Evolutionary conservation across 2,797 vertebrate genomes (phyloP).

Genomic region (Myioborus melanocephalus): DNA sequence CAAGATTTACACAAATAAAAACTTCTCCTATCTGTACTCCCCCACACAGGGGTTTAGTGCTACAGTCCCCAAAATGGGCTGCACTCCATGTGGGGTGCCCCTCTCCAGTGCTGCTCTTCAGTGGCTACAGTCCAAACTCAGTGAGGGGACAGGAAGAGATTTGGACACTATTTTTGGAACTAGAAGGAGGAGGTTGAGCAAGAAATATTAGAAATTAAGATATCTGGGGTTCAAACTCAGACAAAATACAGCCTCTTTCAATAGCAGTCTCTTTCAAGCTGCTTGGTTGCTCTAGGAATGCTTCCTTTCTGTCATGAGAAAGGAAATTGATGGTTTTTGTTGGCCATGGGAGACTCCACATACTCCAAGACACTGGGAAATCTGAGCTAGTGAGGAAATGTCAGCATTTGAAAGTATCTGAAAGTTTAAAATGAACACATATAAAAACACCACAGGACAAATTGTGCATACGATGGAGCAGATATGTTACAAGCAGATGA

Average conservation of each 20-base stretch:
- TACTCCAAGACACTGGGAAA: slow-evolving; percentile 35
- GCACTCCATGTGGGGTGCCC: neutral
- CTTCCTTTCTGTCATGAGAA: slow-evolving; percentile 56
- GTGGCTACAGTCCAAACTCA: neutral
- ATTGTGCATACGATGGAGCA: neutral
- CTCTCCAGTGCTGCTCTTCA: neutral
- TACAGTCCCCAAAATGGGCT: neutral
- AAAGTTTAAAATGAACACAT: slow-evolving; percentile 53
- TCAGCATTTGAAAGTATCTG: slow-evolving; percentile 42
- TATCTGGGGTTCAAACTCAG: neutral
- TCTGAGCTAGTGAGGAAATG: slow-evolving; percentile 51
- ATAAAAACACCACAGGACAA: slow-evolving; percentile 19
- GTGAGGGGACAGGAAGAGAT: neutral
- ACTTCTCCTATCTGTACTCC: neutral
- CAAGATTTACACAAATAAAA: neutral
- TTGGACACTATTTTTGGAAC: neutral
- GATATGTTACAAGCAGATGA: slow-evolving; percentile 40
- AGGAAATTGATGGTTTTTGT: slow-evolving; percentile 55
- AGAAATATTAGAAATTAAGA: neutral
- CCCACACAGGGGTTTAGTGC: neutral
- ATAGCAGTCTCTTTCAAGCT: slow-evolving; percentile 19
- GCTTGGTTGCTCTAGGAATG: slow-evolving; percentile 26
- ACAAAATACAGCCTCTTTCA: neutral
- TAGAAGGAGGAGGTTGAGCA: neutral
- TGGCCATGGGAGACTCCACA: slow-evolving; percentile 41